Evolutionary conservation across 2,888 invertebrate genomes (phyloP).

Genomic region (Seladonia tumulorum): DNA sequence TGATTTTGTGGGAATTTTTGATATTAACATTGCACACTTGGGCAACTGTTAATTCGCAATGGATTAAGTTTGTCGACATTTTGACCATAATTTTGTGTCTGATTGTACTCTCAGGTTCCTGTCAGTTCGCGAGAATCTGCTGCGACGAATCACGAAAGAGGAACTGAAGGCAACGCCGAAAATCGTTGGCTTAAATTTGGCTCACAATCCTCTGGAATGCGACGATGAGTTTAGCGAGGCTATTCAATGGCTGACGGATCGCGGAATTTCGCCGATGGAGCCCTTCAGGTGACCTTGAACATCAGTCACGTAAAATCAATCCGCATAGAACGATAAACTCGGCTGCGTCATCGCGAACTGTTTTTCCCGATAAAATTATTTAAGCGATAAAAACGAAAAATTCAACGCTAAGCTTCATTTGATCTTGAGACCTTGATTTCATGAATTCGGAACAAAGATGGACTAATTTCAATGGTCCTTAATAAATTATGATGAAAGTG

Average conservation of each 20-base stretch:
- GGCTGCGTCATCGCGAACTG: neutral
- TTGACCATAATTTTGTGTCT: neutral
- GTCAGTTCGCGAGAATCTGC: conserved; percentile 78
- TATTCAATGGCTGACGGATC: conserved; percentile 87
- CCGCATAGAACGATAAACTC: neutral
- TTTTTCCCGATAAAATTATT: neutral
- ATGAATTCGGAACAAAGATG: neutral
- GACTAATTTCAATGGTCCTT: neutral
- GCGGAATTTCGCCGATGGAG: conserved; percentile 86
- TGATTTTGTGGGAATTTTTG: no score
- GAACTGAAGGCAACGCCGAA: conserved; percentile 87
- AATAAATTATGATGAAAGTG: neutral
- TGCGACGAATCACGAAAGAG: conserved; percentile 85
- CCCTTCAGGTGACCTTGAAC: conserved; percentile 59
- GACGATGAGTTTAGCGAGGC: conserved; percentile 88
- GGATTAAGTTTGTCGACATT: neutral
- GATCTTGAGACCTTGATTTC: no score
- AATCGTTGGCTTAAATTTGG: conserved; percentile 87
- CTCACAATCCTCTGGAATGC: conserved; percentile 89
- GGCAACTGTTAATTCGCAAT: no score
- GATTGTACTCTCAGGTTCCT: conserved; percentile 73
- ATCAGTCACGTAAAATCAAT: neutral
- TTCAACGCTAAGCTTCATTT: neutral
- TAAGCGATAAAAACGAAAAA: neutral
- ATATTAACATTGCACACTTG: no score